Evolutionary conservation across 2,113 vertebrate species (phyloP).

Genomic region (Trematomus loennbergii): DNA sequence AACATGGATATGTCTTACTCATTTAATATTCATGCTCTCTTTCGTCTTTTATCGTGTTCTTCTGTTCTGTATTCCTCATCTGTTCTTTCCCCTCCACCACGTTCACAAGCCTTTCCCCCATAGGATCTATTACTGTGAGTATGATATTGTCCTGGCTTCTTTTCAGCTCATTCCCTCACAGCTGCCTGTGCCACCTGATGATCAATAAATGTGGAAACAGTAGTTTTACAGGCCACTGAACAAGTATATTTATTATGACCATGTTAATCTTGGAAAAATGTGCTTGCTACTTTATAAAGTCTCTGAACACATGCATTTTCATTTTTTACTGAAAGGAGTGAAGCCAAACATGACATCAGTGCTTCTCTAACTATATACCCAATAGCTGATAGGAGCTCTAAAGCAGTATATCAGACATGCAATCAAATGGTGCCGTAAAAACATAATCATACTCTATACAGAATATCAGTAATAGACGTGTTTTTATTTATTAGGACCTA

Average conservation of each 20-base stretch:
- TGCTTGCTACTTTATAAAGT: slow-evolving; percentile 8
- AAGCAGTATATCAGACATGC: background rate
- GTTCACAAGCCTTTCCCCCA: slow-evolving; percentile 56
- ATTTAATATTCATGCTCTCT: background rate
- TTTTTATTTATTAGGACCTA: background rate
- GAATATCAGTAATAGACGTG: background rate
- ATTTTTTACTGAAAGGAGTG: background rate
- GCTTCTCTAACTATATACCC: background rate
- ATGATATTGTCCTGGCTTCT: slow-evolving; percentile 67
- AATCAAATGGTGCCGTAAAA: background rate
- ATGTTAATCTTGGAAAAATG: slow-evolving; percentile 23
- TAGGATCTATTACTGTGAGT: slow-evolving; percentile 63
- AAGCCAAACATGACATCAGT: background rate
- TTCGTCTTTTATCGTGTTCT: background rate
- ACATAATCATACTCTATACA: too few relatives aligned
- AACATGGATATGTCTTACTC: background rate
- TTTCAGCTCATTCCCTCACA: slow-evolving; percentile 65
- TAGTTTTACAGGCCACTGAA: slow-evolving; percentile 57
- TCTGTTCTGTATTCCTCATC: slow-evolving; percentile 35
- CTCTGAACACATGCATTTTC: background rate
- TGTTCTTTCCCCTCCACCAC: slow-evolving; percentile 5
- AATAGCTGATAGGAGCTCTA: background rate
- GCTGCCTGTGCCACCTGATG: slow-evolving; percentile 62
- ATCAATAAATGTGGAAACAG: slow-evolving; percentile 53
- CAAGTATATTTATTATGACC: slow-evolving; percentile 52